A percentile compares a stretch with the other conserved stretches of the same genome.
Conservation (phyloP, 2,113 vertebrate genomes). For the Orycteropus afer region DNA sequence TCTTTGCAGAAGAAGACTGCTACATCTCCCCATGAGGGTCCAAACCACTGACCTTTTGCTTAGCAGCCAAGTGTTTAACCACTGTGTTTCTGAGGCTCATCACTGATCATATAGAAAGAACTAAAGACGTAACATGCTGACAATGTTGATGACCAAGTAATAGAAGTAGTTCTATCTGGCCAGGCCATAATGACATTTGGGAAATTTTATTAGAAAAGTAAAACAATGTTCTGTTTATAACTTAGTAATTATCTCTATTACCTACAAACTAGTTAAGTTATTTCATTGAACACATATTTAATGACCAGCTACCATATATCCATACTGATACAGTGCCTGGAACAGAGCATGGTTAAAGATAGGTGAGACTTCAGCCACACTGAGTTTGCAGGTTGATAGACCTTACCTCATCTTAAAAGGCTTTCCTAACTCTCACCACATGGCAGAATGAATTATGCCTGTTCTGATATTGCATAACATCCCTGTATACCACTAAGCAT, state of each 20-base stretch:
- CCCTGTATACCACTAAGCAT: neutral
- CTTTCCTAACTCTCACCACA: neutral
- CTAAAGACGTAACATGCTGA: too few relatives aligned
- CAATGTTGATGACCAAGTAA: too few relatives aligned
- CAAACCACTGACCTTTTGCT: too few relatives aligned
- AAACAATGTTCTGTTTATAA: neutral
- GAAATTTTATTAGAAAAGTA: neutral
- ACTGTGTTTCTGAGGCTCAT: too few relatives aligned
- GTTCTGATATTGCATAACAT: neutral
- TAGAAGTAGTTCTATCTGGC: too few relatives aligned
- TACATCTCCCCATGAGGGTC: too few relatives aligned
- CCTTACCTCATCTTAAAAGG: neutral
- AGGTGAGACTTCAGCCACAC: neutral
- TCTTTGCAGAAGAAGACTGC: too few relatives aligned
- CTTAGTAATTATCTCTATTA: neutral
- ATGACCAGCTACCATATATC: neutral
- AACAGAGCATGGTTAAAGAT: neutral
- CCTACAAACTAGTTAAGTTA: neutral
- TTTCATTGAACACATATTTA: neutral
- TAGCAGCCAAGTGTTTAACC: too few relatives aligned
- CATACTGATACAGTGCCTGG: neutral
- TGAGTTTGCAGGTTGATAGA: neutral
- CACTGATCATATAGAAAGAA: too few relatives aligned
- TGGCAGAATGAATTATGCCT: neutral
- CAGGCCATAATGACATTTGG: too few relatives aligned